Evolutionary conservation across 2,888 invertebrate genomes (phyloP), one percentile per base, ranked within the genome.

Genomic region (Osedax fenrisi): DNA sequence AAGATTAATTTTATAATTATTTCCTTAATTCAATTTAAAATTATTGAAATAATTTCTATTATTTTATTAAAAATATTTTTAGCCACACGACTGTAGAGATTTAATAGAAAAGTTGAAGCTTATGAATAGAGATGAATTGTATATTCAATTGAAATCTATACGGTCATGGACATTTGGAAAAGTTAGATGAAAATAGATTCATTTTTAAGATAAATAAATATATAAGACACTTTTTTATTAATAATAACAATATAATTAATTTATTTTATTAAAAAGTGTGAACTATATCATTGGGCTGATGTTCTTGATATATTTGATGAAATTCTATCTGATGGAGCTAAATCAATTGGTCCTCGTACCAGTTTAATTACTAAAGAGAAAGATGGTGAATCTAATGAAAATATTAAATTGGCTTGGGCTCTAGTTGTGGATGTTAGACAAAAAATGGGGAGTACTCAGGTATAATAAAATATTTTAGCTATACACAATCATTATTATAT

Each of bases 151-250:
- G 75, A 88, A 89, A 77, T 88, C 88, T 78, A 89, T 92, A 77
- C 90, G 90, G 80, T 89, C 90, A 62, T 92, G 91, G 91, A 90
- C 90, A 26, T 91, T 89, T 84, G 91, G 91, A 73, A 92, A 92
- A 83, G 86, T 86, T 78, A 74, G 77, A 73, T 59, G 17, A 62
- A 24, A 3, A 27, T n/a, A 26, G n/a, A 59, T 61, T n/a, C n/a
- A n/a, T n/a, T n/a, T n/a, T n/a, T n/a, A n/a, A n/a, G n/a, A n/a
- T n/a, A 56, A 56, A 17, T 56, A 56, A 56, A 56, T 56, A n/a
- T n/a, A n/a, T n/a, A n/a, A n/a, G n/a, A n/a, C n/a, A n/a, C n/a
- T n/a, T n/a, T n/a, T n/a, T n/a, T n/a, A n/a, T n/a, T n/a, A n/a
- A n/a, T n/a, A n/a, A n/a, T n/a, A n/a, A n/a, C n/a, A n/a, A n/a